Evolutionary conservation across 2,797 vertebrate species (phyloP), one percentile per base, ranked within the genome.

Genomic region (Halcyon chelicuti): DNA sequence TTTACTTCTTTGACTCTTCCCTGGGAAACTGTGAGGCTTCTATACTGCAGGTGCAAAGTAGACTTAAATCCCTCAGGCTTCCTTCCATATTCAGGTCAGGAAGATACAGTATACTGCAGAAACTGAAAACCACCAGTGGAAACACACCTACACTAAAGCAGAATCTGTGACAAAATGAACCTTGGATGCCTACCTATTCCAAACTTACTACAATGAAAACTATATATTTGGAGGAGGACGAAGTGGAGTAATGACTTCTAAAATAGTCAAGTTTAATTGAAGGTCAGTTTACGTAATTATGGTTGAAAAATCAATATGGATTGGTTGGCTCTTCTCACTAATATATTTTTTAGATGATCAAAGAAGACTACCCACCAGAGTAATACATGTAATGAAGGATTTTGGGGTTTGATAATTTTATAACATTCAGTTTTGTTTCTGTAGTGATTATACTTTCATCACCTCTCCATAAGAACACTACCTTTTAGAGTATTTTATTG

Each of bases 71-170:
- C 51, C 39, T 72, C 70, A 58, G 79, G 39, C 70, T 75, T 79
- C 49, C 35, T 76, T 93, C 75, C 52, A 78, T 58, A 93, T 90
- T 35, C 62, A 89, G 86, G 84, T 95, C 86, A 95, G 47, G 60
- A 65, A 95, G 86, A 95, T 28, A 90, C 19, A 77, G 66, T 80
- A 90, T 71, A 86, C 86, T 2, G 2, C 1, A 79, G 92, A 94
- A 96, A 95, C 67, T 73, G 67, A 85, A 96, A 96, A 90, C 83
- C 76, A 44, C 40, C 7, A 4, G 4, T 92, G 86, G 80, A 93
- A 96, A 94, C 60, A 25, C 31, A 83, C 25, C 86, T 81, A n/a
- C 22, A n/a, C 28, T 70, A 25, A 54, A 87, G 73, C 4, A 75
- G 88, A 95, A 93, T 84, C 58, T 75, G 40, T 87, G 83, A 70